These are phyloP conservation scores for Melipona beecheii DNA, from an alignment of 2,888 invertebrate species.

Conservation along the genomic window DNA sequence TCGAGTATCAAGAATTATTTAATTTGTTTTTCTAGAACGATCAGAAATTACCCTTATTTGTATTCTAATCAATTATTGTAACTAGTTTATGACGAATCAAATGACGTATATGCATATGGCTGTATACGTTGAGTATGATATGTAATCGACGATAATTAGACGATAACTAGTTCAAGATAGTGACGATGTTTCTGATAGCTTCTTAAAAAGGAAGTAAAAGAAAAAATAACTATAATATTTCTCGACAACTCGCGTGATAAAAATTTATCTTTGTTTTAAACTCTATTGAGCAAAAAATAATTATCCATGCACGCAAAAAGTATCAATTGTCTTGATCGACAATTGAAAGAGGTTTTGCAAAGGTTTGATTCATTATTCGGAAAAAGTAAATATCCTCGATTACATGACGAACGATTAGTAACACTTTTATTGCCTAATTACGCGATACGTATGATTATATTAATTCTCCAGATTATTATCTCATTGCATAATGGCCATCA, in stretches of 20 bases:
- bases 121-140: not conserved
- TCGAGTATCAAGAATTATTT: too few relatives aligned
- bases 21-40: not conserved
- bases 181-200: not conserved
- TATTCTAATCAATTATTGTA: not conserved
- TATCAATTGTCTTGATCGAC: too few relatives aligned
- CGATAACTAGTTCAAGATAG: not conserved
- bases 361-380: too few relatives aligned
- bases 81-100: too few relatives aligned
- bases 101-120: too few relatives aligned
- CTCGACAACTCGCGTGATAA: not conserved
- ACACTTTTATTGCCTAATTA: constrained; percentile 1
- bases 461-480: not conserved
- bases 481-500: constrained; percentile 24
- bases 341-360: too few relatives aligned
- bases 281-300: not conserved
- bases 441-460: not conserved
- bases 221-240: not conserved
- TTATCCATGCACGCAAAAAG: not conserved
- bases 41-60: not conserved
- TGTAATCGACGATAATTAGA: not conserved
- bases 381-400: not conserved
- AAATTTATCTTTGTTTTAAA: not conserved
- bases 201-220: not conserved
- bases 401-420: not conserved